Base-by-base conservation (phyloP, 2,113 vertebrate species). In the Crocuta crocuta region DNA sequence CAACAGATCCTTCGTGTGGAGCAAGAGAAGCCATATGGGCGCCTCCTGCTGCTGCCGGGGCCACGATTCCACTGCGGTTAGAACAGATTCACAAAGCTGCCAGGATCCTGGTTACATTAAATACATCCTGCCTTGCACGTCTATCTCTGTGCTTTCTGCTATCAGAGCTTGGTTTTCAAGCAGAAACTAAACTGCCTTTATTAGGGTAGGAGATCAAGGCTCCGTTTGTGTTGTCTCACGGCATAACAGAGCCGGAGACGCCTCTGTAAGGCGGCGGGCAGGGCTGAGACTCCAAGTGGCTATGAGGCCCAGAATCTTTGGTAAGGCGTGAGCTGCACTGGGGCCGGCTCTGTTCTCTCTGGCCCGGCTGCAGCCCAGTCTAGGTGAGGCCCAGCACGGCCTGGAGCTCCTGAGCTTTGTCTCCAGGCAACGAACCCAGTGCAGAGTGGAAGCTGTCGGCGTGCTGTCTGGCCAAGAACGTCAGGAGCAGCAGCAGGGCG, bases 381-480 rank as follows among this genome's bases (percentile, higher is more conserved):
- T 98, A 98, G 8, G 78, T 88, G 43, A 94, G 93, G 45, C 98
- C 73, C 89, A 99, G 76, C 53, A 95, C 95, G 0, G 97, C 83
- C 10, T 98, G 98, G 50, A 98, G 93, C 53, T 97, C 98, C 55
- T 98, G 98, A 91, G 98, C 98, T 81, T 99, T 98, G 85, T 99
- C 99, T 6, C 96, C 96, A 88, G 99, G 98, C 97, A 99, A 98
- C 5, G 99, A 98, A 88, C 97, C 98, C 94, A 99, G 89, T 19
- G 99, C 99, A 1, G 89, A 96, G 45, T 99, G 98, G 98, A 99
- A 99, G 73, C 99, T 99, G 31, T 99, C 97, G 0, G 98, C 53
- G 76, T 99, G 99, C 26, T 96, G 98, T 97, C 98, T 98, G 7
- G 98, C 98, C 21, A 99, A 95, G 63, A 98, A 97, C 4, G 96